Evolutionary conservation across 2,113 vertebrate genomes (phyloP), one percentile per base, ranked within the genome.

Genomic region (Ictalurus punctatus): DNA sequence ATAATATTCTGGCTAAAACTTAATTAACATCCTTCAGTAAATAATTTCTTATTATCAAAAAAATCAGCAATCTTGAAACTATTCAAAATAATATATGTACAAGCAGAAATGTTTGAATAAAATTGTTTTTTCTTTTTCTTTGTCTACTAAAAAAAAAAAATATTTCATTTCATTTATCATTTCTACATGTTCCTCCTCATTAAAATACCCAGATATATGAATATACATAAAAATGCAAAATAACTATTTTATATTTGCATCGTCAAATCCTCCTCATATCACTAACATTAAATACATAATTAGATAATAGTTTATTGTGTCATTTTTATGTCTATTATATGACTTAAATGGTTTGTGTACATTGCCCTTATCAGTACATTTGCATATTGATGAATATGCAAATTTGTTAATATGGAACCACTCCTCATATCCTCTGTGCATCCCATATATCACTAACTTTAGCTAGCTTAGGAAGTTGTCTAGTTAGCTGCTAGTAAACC

Each of bases 1-100:
- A 1, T 25, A 10, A 76, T 9, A 23, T 44, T 40, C 40, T 25
- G 21, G 19, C 2, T 23, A 44, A 12, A 76, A 76, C 7, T 25
- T 44, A 23, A 25, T 76, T 76, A 90, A 94, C 92, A 94, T 92
- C 54, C 54, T 58, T 74, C 1, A 76, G 10, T 21, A 21, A 76
- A 44, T 40, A 3, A 74, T 74, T 74, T 74, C 17, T 40, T 76
- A 3, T 76, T 76, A 23, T 44, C 23, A 23, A 44, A 44, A 9
- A 16, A 6, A 71, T 17, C 5, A 34, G 0, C n/a, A 23, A 23
- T 21, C 71, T 44, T 40, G 19, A 44, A 8, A 10, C 19, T 76
- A 21, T 76, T 12, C 3, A 23, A 30, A 30, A 34, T 7, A 37
- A 34, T 71, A 37, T 34, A 16, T 71, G 1, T 67, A 13, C 10